Base-by-base conservation (phyloP, 2,113 vertebrate species). In the Larimichthys crocea region DNA sequence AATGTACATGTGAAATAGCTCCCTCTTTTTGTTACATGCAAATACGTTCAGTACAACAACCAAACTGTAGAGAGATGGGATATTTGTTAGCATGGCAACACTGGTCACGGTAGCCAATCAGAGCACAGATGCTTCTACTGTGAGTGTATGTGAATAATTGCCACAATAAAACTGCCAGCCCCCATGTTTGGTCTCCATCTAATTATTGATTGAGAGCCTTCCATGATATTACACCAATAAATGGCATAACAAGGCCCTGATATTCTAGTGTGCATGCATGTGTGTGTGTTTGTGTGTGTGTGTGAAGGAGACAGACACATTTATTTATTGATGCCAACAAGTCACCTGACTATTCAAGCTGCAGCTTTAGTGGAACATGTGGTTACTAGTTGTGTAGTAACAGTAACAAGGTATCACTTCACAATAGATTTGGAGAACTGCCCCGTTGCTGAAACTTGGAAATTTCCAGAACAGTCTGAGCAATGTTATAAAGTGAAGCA, bases 141-240 rank as follows among this genome's bases (percentile, higher is more conserved):
- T 74, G 56, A 14, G 53, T 65, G 29, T 56, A 61, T 74, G 53
- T 78, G 35, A 85, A 11, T 62, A 67, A 80, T 80, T 74, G 55
- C 72, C 40, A 63, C 60, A 78, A 42, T 71, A 80, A 79, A 87
- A 82, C 62, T 61, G 62, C 66, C 56, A 48, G 44, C 44, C n/a
- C 73, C 74, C 52, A 50, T 70, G 60, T 80, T 74, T 65, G 46
- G 40, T 56, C 71, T 76, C 63, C 48, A 66, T 76, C 65, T 74
- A 70, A 82, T 80, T 82, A 77, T 72, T 78, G 85, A 83, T 59
- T 75, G 68, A 75, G 53, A 57, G 74, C 65, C 78, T 81, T 83
- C 55, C 60, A 78, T 75, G 40, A 67, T 80, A 73, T 82, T 69
- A 53, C 31, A 74, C 69, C 69, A 83, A 75, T 64, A 67, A 80